Conservation (phyloP, 2,888 invertebrate genomes). For the Leistus spinibarbis region DNA sequence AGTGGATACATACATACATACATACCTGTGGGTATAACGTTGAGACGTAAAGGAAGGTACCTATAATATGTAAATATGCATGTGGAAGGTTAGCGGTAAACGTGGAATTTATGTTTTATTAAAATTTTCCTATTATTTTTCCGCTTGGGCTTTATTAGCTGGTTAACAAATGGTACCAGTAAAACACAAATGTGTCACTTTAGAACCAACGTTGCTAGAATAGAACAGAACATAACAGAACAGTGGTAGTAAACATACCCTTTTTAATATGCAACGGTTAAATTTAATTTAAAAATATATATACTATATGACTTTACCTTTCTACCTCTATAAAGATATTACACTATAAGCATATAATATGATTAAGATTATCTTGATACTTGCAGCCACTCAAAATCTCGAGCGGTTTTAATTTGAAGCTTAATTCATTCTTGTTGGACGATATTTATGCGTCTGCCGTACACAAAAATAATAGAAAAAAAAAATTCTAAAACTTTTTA, state of each 20-base stretch:
- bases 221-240: too few species aligned
- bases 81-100: not conserved
- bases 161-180: conserved; percentile 4
- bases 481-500: too few species aligned
- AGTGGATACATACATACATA: not conserved
- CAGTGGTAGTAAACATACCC: conserved; percentile 4
- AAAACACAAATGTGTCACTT: conserved; percentile 9
- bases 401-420: too few species aligned
- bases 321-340: not conserved
- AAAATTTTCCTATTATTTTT: conserved; percentile 10
- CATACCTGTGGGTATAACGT: not conserved
- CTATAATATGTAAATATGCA: not conserved
- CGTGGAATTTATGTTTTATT: conserved; percentile 9
- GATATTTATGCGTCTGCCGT: too few species aligned
- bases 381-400: too few species aligned
- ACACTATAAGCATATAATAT: too few species aligned
- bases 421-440: too few species aligned
- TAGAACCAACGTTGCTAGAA: not conserved
- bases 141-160: conserved; percentile 6
- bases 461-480: too few species aligned
- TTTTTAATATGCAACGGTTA: not conserved
- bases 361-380: too few species aligned
- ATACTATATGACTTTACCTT: not conserved
- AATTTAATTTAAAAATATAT: conserved; percentile 10
- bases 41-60: not conserved